Evolutionary conservation across 1,140 invertebrate genomes (phyloP).

Genomic region (Lysiphlebus fabarum): DNA sequence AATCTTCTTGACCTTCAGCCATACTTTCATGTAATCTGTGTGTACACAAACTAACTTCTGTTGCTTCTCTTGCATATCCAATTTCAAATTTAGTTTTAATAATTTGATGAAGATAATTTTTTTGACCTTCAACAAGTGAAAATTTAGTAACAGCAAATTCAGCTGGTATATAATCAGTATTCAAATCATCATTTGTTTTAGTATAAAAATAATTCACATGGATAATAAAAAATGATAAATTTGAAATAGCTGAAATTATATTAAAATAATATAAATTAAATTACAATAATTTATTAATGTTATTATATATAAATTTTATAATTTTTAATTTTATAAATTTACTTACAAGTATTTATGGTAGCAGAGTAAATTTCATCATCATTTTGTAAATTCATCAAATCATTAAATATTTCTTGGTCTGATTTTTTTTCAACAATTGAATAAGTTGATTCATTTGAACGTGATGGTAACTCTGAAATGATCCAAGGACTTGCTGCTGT

Average conservation of each 20-base stretch:
- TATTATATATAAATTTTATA: too few species aligned
- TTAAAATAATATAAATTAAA: too few species aligned
- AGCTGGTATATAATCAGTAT: conserved; percentile 44
- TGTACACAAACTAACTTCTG: conserved; percentile 47
- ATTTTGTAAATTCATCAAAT: conserved; percentile 11
- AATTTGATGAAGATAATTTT: conserved; percentile 53
- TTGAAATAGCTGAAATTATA: conserved; percentile 21
- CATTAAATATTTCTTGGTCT: not conserved
- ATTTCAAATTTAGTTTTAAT: conserved; percentile 54
- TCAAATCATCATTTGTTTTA: conserved; percentile 23
- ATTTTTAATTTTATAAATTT: too few species aligned
- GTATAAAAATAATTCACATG: conserved; percentile 51
- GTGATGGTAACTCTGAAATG: conserved; percentile 5
- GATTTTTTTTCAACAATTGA: conserved; percentile 2
- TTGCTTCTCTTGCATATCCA: conserved; percentile 55
- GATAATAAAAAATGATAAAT: conserved; percentile 46
- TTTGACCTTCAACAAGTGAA: conserved; percentile 55
- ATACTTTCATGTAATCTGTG: conserved; percentile 54
- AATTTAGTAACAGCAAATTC: conserved; percentile 51
- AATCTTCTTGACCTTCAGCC: conserved; percentile 34
- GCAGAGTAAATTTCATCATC: not conserved
- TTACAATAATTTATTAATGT: too few species aligned
- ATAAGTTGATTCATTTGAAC: conserved; percentile 5
- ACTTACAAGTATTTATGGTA: too few species aligned
- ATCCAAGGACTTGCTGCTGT: too few species aligned